These are phyloP conservation scores for Aquatica leii DNA, from an alignment of 2,888 invertebrate genomes.

Conservation along the genomic window DNA sequence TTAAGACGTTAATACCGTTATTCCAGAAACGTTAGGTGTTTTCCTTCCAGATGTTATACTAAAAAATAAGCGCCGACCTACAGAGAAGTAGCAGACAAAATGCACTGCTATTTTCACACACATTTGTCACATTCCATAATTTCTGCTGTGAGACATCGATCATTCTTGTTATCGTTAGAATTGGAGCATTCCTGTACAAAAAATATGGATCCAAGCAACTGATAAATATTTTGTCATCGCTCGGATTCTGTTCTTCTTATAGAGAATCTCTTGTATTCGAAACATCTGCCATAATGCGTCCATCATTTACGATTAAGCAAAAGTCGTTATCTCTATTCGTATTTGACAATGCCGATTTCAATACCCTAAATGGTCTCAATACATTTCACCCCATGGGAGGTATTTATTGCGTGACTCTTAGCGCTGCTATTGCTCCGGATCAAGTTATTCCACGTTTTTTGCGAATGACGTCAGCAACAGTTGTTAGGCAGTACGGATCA, in stretches of 20 bases:
- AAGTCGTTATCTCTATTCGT: not conserved
- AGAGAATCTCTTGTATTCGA: not conserved
- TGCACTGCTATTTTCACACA: not conserved
- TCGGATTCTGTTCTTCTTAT: constrained; percentile 8
- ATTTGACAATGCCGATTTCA: not conserved
- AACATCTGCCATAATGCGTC: not conserved
- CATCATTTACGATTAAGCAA: not conserved
- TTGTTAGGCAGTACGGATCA: too few species aligned
- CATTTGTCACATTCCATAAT: too few species aligned
- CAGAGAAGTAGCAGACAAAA: not conserved
- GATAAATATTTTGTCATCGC: not conserved
- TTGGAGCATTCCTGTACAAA: constrained; percentile 9
- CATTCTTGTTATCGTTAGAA: not conserved
- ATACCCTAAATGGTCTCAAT: not conserved
- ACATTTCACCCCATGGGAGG: too few species aligned
- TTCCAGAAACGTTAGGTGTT: constrained; percentile 8
- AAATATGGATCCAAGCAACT: constrained; percentile 3
- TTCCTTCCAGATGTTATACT: not conserved
- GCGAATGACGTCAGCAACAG: too few species aligned
- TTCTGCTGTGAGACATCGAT: not conserved
- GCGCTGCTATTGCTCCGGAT: not conserved
- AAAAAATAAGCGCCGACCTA: not conserved
- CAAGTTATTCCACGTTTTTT: not conserved
- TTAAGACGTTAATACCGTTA: not conserved
- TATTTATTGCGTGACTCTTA: not conserved